Base-by-base conservation (phyloP, 1,140 invertebrate genomes). In the Onthophagus taurus region DNA sequence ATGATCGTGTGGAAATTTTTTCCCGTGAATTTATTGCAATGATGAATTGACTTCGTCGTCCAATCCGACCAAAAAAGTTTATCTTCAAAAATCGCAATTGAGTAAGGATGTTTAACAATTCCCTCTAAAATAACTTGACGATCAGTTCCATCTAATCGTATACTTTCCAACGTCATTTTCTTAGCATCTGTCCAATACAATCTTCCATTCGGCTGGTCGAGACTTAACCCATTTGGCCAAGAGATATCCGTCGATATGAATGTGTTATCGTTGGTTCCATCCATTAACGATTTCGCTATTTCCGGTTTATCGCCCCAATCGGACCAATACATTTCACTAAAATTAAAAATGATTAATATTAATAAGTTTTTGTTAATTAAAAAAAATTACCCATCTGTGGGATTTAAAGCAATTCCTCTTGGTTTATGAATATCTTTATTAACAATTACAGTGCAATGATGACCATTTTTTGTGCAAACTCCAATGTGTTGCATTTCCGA, bases 171-270 rank as follows among this genome's bases (percentile, higher is more conserved):
- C 42, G 70, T 78, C 29, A 70, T 71, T 4, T 76, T 53, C 50
- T 87, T 85, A 1, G 76, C 76, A 51, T 88, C 85, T 0, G 90
- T 80, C 74, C 89, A 89, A 51, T 88, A 83, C 4, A 83, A 66
- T 34, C 87, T 70, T 13, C 81, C 69, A 47, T 83, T 89, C 12
- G 85, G 79, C 57, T 82, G 80, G 63, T 98, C 95, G 33, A 97
- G 69, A 2, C 89, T 77, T 6, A 98, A 66, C 2, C 89, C 89
- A 61, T 89, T 93, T 1, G 94, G 90, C 83, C 86, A 93, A 26
- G 76, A 75, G 1, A 72, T 74, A 50, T 83, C 69, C 12, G 77
- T 72, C 9, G 75, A 66, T 1, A 83, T 72, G 13, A 93, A 72
- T 0, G 76, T 58, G 2, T 67, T 61, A 0, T 70, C 68, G 0